Base-by-base conservation (phyloP, 2,888 invertebrate genomes). In the Arrhopalites spinosus region DNA sequence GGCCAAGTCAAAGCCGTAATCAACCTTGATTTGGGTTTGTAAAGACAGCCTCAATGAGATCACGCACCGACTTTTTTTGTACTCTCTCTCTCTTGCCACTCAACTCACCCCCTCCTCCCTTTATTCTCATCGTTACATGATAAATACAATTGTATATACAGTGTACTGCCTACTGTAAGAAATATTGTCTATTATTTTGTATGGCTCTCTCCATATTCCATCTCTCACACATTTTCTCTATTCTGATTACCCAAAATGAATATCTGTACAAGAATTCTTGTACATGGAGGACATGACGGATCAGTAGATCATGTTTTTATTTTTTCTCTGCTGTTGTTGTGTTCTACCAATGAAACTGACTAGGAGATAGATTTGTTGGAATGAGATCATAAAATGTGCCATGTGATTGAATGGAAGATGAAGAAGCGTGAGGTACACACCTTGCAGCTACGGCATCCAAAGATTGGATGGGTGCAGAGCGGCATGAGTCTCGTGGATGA, bases 381-480 rank as follows among this genome's bases (percentile, higher is more conserved):
- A 59, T 71, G 36, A 71, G 71, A 59, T 71, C 59, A 71, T 71
- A 11, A 59, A 36, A 30, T 61, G 1, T 23, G 25, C 20, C 13
- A 68, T 50, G 70, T 36, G 23, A 20, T 53, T 53, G 23, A 20
- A 23, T 8, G 63, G 25, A 23, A 7, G 25, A 63, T 3, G 25
- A 7, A 45, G 30, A 61, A 61, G 71, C 71, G 71, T 71, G 63
- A 72, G 59, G 30, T 70, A 84, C 86, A 86, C 87, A 93, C 93
- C 95, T 92, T 84, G 95, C 83, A 72, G 83, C 94, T 79, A 95
- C 89, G 77, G 94, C 94, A 86, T 95, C 95, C 92, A 95, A 73
- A 72, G 80, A 80, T 80, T 80, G 81, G 64, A 83, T 80, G 66
- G 83, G 83, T 93, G 85, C 93, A 91, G 85, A 93, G 74, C 93